Evolutionary conservation across 2,797 vertebrate genomes (phyloP), one percentile per base, ranked within the genome.

Genomic region (Strix occidentalis): DNA sequence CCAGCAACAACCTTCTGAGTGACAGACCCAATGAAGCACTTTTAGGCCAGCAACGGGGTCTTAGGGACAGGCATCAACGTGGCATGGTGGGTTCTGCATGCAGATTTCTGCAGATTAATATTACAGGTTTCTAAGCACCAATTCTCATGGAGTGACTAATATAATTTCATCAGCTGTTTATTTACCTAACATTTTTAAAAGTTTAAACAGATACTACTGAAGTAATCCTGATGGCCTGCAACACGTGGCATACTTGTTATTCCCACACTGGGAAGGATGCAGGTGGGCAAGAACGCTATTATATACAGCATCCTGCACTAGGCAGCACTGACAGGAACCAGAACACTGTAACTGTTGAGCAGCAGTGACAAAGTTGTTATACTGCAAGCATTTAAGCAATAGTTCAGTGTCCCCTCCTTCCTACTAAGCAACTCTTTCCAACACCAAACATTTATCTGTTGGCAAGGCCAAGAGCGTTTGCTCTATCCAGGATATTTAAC

Each of bases 171-270:
- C 60, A 77, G 48, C 16, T 57, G 6, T 64, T 87, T 68, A 43
- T 58, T 31, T 79, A 60, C 12, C 33, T 25, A 61, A 31, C 29
- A 31, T 12, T 66, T 61, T 29, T 35, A 16, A 9, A 79, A 68
- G 35, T 6, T 50, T 37, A 35, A 87, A 46, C 43, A 84, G 48
- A 37, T 29, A 41, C 14, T 15, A 26, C 3, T 29, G 41, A 71
- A 80, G 35, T 7, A 56, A 60, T 31, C 57, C 61, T 33, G 31
- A 64, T 16, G 18, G 54, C 33, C 29, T 46, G 7, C n/a, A 80
- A 39, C 15, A 66, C 0, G 0, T 21, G 16, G 28, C 54, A 17
- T 5, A 29, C 20, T n/a, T 33, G 9, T 54, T 75, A 77, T 19
- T 74, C 53, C 48, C 8, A 35, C 41, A 18, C 35, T 11, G 39